Evolutionary conservation across 2,797 vertebrate genomes (phyloP), one percentile per base, ranked within the genome.

Genomic region (Phalanger gymnotis): DNA sequence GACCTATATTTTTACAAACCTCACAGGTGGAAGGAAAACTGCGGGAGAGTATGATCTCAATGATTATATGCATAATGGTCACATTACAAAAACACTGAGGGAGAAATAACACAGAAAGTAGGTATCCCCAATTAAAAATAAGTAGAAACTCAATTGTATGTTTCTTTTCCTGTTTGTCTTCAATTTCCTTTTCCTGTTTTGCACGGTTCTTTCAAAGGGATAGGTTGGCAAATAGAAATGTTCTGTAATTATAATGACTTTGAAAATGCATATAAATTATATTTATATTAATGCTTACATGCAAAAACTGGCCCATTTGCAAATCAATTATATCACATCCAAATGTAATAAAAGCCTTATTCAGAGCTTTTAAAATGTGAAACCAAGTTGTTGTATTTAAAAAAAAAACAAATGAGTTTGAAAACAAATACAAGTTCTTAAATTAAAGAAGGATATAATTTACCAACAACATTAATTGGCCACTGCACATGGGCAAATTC

Each of bases 1-100:
- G 96, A 97, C 73, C 53, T 81, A 96, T 94, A 95, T 54, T 97
- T 93, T 97, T 92, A 54, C 58, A 96, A 96, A 97, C 93, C 96
- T 98, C 97, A 94, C 0, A 0, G 3, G 52, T 40, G 53, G 13
- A 28, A n/a, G 51, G 58, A 92, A 47, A 34, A 56, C 54, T 47
- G n/a, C 25, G 2, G 27, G 73, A 81, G 31, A n/a, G 13, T 58
- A 34, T n/a, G 61, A 51, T 87, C 40, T 87, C 22, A 87, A 11
- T 51, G 40, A 87, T 51, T 51, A 87, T 27, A 87, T 87, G 73
- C 73, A 87, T 87, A 51, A 87, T 12, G 73, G 73, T 87, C 40
- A 87, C 73, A 28, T 81, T 47, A 47, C 73, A 51, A 87, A 34
- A 87, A 87, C 40, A 87, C 73, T 87, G 40, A 51, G 73, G 73